These are phyloP conservation scores for Rhaphigaster nebulosa DNA, from an alignment of 2,888 invertebrate genomes.

Conservation along the genomic window DNA sequence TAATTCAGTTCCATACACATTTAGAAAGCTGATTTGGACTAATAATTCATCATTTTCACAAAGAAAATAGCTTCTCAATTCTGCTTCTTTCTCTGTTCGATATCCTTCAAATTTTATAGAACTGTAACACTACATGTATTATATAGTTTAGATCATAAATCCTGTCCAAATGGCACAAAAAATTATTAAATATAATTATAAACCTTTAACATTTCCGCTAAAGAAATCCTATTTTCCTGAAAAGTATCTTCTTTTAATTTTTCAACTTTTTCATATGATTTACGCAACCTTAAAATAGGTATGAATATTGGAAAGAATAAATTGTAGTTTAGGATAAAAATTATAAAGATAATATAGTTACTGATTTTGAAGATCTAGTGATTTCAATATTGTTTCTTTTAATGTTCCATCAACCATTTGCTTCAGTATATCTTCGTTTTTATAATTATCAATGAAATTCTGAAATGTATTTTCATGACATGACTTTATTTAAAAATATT, in stretches of 20 bases:
- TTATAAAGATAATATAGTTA: neutral
- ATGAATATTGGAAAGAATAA: neutral
- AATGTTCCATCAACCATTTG: constrained; percentile 22
- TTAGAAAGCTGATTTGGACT: constrained; percentile 72
- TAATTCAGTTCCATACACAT: constrained; percentile 65
- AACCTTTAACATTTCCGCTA: constrained; percentile 57
- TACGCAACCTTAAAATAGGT: constrained; percentile 6
- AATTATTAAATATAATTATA: constrained; percentile 9
- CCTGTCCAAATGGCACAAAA: too few species aligned
- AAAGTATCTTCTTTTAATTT: constrained; percentile 51
- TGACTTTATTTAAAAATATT: neutral
- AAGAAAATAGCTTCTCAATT: constrained; percentile 73
- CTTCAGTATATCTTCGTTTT: constrained; percentile 34
- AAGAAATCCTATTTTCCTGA: neutral
- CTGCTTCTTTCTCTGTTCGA: constrained; percentile 72
- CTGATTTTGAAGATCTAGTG: constrained; percentile 1
- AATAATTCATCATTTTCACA: constrained; percentile 77
- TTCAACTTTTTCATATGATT: constrained; percentile 38
- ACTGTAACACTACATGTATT: constrained; percentile 60
- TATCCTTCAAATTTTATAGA: constrained; percentile 65
- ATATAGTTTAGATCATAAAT: neutral
- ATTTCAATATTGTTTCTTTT: constrained; percentile 24
- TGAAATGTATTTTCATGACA: neutral
- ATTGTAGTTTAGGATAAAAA: neutral
- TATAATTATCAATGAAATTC: constrained; percentile 39